Evolutionary conservation across 2,797 vertebrate species (phyloP).

Genomic region (Trichosurus vulpecula): DNA sequence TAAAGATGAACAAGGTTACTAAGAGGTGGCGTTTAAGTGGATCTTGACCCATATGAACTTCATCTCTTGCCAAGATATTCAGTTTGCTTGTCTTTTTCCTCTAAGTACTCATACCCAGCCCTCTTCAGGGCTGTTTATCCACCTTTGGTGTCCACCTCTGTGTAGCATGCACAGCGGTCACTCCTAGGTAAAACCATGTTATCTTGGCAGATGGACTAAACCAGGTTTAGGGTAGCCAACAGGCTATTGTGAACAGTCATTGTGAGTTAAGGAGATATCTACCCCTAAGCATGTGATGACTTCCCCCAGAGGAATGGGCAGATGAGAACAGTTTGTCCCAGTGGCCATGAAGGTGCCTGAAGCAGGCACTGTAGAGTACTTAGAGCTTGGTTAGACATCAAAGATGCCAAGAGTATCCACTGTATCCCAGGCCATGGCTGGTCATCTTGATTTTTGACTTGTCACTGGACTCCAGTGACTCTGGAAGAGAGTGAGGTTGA

Average conservation of each 20-base stretch:
- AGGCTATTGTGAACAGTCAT: background rate
- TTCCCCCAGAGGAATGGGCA: background rate
- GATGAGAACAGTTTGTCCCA: background rate
- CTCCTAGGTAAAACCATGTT: too few species aligned
- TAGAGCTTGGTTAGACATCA: background rate
- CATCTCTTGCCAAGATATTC: background rate
- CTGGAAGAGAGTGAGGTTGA: too few species aligned
- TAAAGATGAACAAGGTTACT: background rate
- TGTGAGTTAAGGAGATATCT: background rate
- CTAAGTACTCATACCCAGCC: too few species aligned
- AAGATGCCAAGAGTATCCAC: background rate
- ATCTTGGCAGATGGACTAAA: too few species aligned
- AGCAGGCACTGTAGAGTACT: too few species aligned
- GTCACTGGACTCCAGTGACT: background rate
- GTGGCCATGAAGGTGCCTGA: background rate
- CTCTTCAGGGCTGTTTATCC: too few species aligned
- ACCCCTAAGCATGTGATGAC: background rate
- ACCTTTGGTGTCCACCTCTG: too few species aligned
- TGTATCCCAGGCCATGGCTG: background rate
- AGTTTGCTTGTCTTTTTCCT: background rate
- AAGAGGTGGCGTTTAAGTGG: background rate
- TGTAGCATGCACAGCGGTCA: too few species aligned
- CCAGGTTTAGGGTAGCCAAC: too few species aligned
- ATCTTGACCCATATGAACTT: background rate
- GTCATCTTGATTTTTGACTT: background rate